A percentile compares a stretch with the other conserved stretches of the same genome.
These are phyloP conservation scores for Graphium colonna DNA, from an alignment of 2,888 invertebrate genomes.

Conservation along the genomic window DNA sequence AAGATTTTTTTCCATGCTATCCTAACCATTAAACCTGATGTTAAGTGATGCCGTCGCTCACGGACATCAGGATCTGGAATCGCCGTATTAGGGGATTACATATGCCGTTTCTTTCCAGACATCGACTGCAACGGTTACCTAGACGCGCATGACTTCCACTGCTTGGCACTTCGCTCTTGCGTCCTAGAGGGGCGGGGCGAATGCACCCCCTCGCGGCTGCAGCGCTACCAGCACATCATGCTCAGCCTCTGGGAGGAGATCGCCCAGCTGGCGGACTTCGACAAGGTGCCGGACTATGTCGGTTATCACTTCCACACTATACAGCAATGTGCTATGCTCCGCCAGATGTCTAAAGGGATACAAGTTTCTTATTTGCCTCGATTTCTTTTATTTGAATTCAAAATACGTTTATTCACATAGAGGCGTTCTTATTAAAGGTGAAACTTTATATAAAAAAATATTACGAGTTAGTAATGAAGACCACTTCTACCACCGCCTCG, in stretches of 20 bases:
- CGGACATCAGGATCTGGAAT: too few relatives aligned
- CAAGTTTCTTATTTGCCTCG: too few relatives aligned
- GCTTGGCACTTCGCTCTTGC: slow-evolving; percentile 89
- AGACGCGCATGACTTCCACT: slow-evolving; percentile 90
- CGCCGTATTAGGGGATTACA: too few relatives aligned
- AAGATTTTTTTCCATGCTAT: too few relatives aligned
- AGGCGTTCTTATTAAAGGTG: too few relatives aligned
- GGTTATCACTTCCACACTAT: slow-evolving; percentile 59
- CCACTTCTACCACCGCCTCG: too few relatives aligned
- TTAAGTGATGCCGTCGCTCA: too few relatives aligned
- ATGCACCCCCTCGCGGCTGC: slow-evolving; percentile 84
- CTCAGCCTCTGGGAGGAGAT: slow-evolving; percentile 92
- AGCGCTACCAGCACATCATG: slow-evolving; percentile 92
- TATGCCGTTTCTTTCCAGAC: slow-evolving; percentile 79
- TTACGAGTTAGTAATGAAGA: too few relatives aligned
- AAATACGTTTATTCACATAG: too few relatives aligned
- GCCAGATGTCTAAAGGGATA: slow-evolving; percentile 26
- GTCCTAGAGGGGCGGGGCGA: slow-evolving; percentile 91
- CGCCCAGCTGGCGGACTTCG: slow-evolving; percentile 91
- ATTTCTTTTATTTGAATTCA: too few relatives aligned
- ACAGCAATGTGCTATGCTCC: slow-evolving; percentile 36
- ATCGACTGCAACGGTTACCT: slow-evolving; percentile 92
- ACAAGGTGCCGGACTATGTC: slow-evolving; percentile 86
- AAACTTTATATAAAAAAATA: too few relatives aligned
- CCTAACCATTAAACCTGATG: too few relatives aligned